Percentiles rank a stretch among this genome's conserved stretches.
These are phyloP conservation scores for Aplodontia rufa DNA, from an alignment of 2,113 vertebrate genomes.

Conservation along the genomic window DNA sequence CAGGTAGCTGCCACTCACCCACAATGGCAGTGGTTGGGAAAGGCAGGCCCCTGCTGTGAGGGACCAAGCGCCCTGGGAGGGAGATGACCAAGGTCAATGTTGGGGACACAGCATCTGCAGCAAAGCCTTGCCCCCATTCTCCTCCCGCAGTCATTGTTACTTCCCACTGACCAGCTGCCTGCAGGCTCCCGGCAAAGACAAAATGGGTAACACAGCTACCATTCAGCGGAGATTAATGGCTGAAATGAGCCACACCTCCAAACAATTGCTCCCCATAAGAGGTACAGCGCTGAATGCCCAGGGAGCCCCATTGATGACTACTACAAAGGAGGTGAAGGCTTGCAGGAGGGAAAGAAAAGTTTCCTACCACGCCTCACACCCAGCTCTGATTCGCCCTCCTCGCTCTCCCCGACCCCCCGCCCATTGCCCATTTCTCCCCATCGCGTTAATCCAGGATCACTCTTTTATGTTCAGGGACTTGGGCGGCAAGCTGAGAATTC, in stretches of 20 bases:
- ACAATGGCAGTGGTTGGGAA: slow-evolving; percentile 37
- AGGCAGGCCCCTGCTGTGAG: slow-evolving; percentile 59
- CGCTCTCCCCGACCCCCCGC: background rate
- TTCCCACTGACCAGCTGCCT: slow-evolving; percentile 86
- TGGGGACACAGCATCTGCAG: slow-evolving; percentile 61
- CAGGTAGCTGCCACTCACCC: slow-evolving; percentile 68
- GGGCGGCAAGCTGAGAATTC: background rate
- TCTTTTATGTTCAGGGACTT: background rate
- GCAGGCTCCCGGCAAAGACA: slow-evolving; percentile 77
- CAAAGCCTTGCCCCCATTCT: slow-evolving; percentile 47
- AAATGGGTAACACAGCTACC: slow-evolving; percentile 82
- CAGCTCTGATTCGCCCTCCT: background rate
- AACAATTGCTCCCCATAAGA: slow-evolving; percentile 83
- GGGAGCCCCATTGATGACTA: slow-evolving; percentile 78
- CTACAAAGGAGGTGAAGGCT: slow-evolving; percentile 78
- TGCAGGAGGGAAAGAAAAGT: slow-evolving; percentile 12
- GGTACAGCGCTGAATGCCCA: slow-evolving; percentile 77
- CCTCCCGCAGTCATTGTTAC: slow-evolving; percentile 78
- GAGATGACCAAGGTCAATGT: slow-evolving; percentile 75
- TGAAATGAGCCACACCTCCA: slow-evolving; percentile 85
- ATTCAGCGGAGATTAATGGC: slow-evolving; percentile 84
- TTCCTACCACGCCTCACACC: slow-evolving; percentile 3
- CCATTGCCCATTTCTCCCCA: background rate
- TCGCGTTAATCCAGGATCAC: background rate
- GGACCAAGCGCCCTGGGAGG: slow-evolving; percentile 59